These are phyloP conservation scores for Semaprochilodus insignis DNA, from an alignment of 2,797 vertebrate genomes.

Conservation along the genomic window DNA sequence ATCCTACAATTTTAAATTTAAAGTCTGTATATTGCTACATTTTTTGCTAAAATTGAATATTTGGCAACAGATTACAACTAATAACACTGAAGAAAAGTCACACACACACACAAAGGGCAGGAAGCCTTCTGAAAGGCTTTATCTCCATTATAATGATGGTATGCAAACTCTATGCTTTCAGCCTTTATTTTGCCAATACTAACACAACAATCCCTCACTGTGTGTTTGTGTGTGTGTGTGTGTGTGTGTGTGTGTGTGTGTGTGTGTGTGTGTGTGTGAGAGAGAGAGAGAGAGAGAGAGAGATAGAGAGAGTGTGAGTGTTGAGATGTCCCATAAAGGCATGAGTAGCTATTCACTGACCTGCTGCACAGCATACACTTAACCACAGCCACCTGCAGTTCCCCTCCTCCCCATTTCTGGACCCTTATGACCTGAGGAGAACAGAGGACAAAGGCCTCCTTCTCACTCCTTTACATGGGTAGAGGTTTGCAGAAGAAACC, in stretches of 20 bases:
- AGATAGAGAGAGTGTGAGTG: too few relatives aligned
- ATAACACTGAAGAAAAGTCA: neutral
- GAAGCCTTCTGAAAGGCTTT: conserved; percentile 61
- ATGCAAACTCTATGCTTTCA: neutral
- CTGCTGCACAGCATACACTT: neutral
- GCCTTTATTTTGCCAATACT: conserved; percentile 2
- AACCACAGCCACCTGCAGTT: conserved; percentile 3
- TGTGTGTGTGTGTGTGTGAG: conserved; percentile 1
- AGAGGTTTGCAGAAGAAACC: neutral
- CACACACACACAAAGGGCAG: conserved; percentile 21
- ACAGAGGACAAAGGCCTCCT: neutral
- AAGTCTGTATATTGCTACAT: neutral
- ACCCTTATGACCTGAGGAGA: neutral
- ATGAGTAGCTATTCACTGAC: conserved; percentile 11
- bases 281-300: too few relatives aligned
- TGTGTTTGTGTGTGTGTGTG: conserved; percentile 1
- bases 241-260: neutral
- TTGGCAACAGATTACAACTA: neutral
- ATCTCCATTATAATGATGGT: conserved; percentile 76
- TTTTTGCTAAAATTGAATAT: too few relatives aligned
- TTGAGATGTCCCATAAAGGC: neutral
- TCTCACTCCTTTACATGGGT: neutral
- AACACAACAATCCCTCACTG: neutral
- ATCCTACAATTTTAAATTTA: neutral
- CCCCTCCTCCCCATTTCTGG: neutral